Percentiles rank a stretch among this genome's conserved stretches.
phyloP scores from a whole-genome alignment of 1,140 invertebrate species.

The Drosophila bipectinata region DNA sequence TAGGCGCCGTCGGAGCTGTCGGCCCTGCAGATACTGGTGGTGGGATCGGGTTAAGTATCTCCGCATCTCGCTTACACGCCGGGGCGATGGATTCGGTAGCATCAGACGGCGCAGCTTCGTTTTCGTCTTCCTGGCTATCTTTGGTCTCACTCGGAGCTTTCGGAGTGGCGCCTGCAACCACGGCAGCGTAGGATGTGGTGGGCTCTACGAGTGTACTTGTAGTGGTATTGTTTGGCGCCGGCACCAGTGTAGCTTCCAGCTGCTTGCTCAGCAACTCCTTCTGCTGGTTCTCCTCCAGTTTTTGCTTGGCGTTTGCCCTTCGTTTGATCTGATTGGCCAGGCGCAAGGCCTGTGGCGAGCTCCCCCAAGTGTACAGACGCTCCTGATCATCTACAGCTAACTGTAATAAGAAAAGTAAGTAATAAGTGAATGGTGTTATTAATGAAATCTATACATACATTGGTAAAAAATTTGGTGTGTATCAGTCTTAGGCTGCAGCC shows the following conservation, averaged over 20 bases:
- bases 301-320: constrained; percentile 85
- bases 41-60: constrained; percentile 13
- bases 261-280: constrained; percentile 72
- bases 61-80: not conserved
- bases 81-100: constrained; percentile 47
- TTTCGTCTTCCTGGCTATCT: constrained; percentile 26
- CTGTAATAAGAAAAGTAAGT: constrained; percentile 83
- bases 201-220: constrained; percentile 54
- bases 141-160: constrained; percentile 55
- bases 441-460: constrained; percentile 86
- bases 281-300: constrained; percentile 79
- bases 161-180: constrained; percentile 58
- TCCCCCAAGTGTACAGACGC: constrained; percentile 91
- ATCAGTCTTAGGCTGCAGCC: constrained; percentile 87
- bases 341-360: constrained; percentile 90
- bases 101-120: constrained; percentile 57
- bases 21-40: constrained; percentile 1
- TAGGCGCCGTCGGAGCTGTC: constrained; percentile 33
- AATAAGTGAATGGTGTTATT: not conserved
- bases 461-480: constrained; percentile 92
- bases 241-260: constrained; percentile 69
- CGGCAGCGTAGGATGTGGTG: constrained; percentile 65
- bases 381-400: constrained; percentile 88
- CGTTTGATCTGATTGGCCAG: constrained; percentile 88
- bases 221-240: constrained; percentile 23